A percentile compares a stretch with the other conserved stretches of the same genome.
Conservation (phyloP, 2,797 vertebrate genomes). For the Todus mexicanus region DNA sequence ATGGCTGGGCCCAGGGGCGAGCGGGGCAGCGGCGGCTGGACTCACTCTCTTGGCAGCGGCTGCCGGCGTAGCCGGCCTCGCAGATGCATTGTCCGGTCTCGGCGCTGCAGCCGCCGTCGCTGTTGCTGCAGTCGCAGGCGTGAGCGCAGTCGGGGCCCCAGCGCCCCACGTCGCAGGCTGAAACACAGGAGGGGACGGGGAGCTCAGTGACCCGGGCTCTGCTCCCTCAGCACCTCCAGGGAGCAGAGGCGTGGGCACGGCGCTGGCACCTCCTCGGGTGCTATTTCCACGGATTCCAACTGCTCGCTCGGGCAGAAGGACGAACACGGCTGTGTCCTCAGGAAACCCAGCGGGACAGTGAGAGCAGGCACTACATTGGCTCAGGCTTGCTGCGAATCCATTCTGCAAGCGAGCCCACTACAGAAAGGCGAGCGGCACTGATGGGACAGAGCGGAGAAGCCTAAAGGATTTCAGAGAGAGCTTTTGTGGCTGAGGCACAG, state of each 20-base stretch:
- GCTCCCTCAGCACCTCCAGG: accelerated
- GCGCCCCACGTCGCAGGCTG: constrained; percentile 77
- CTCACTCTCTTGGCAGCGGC: constrained; percentile 84
- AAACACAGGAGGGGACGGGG: background rate
- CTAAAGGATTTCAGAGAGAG: background rate
- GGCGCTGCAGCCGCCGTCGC: constrained; percentile 80
- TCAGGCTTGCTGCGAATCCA: accelerated
- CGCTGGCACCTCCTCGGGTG: background rate
- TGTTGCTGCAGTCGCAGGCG: constrained; percentile 82
- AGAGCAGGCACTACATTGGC: accelerated
- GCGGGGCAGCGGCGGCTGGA: background rate
- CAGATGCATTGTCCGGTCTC: constrained; percentile 85
- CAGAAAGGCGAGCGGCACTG: accelerated
- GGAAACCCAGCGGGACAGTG: accelerated
- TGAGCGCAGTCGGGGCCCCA: constrained; percentile 85
- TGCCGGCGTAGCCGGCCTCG: constrained; percentile 83
- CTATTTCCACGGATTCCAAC: accelerated
- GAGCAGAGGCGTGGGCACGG: accelerated
- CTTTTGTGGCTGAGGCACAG: background rate
- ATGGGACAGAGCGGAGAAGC: background rate
- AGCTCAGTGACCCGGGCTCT: background rate
- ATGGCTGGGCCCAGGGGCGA: no score
- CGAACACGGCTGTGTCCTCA: accelerated
- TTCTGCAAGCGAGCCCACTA: background rate
- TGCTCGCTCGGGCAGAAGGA: background rate